A percentile compares a stretch with the other conserved stretches of the same genome.
Conservation (phyloP, 1,140 invertebrate genomes). For the Bombyx mandarina region DNA sequence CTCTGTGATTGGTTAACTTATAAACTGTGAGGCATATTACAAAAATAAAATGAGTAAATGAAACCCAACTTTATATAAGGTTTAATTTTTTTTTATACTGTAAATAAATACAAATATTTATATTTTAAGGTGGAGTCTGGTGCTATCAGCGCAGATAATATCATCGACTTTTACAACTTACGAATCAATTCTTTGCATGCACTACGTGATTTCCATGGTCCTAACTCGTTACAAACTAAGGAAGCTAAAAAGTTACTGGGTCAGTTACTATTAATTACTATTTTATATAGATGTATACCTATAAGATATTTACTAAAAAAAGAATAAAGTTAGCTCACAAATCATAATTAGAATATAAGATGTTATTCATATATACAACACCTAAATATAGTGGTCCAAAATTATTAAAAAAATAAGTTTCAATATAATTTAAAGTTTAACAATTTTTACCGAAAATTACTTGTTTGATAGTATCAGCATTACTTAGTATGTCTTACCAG, state of each 20-base stretch:
- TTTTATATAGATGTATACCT: not conserved
- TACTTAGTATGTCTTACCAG: too few relatives aligned
- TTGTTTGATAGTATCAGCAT: too few relatives aligned
- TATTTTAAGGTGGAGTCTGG: slow-evolving; percentile 54
- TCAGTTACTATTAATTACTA: slow-evolving; percentile 19
- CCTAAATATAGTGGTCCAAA: too few relatives aligned
- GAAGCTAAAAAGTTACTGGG: slow-evolving; percentile 78
- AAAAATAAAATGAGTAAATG: too few relatives aligned
- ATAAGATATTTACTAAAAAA: not conserved
- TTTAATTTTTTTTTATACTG: too few relatives aligned
- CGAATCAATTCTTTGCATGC: slow-evolving; percentile 74
- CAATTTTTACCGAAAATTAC: too few relatives aligned
- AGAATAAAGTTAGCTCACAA: not conserved
- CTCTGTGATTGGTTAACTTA: too few relatives aligned
- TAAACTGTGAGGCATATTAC: slow-evolving; percentile 2
- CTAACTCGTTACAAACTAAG: slow-evolving; percentile 75
- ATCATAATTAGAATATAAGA: slow-evolving; percentile 3
- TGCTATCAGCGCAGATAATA: slow-evolving; percentile 68
- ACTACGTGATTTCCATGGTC: slow-evolving; percentile 77
- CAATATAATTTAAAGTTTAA: too few relatives aligned
- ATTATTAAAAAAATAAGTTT: too few relatives aligned
- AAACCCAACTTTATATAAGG: too few relatives aligned
- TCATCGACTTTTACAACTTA: slow-evolving; percentile 79
- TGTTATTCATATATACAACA: slow-evolving; percentile 1
- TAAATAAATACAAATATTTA: too few relatives aligned